Conservation (phyloP, 1,140 invertebrate species). For the Phymastichus coffea region DNA sequence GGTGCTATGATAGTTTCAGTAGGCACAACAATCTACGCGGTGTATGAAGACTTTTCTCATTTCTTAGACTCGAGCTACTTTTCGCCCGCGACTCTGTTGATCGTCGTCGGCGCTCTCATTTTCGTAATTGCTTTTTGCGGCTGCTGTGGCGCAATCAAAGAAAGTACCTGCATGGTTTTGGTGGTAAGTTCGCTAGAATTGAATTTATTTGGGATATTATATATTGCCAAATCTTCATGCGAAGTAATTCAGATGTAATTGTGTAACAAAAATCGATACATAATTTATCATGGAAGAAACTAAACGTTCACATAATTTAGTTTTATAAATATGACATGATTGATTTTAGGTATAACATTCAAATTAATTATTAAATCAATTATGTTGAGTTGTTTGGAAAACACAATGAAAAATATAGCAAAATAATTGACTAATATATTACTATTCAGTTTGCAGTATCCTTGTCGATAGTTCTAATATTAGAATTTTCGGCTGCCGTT, state of each 20-base stretch:
- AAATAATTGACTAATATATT: no score
- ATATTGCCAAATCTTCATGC: no score
- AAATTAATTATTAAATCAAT: not conserved
- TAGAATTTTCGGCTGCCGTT: conserved; percentile 81
- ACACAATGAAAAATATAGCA: not conserved
- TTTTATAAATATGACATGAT: no score
- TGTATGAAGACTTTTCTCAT: conserved; percentile 71
- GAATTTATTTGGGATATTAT: no score
- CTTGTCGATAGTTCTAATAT: conserved; percentile 72
- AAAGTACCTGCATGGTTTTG: conserved; percentile 80
- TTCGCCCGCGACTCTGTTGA: conserved; percentile 72
- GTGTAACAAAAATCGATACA: no score
- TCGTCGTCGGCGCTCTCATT: conserved; percentile 75
- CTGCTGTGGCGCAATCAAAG: conserved; percentile 78
- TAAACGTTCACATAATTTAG: no score
- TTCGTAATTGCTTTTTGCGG: conserved; percentile 79
- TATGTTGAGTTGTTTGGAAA: not conserved
- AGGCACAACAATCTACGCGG: conserved; percentile 72
- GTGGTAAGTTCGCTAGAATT: conserved; percentile 62
- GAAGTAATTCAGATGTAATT: no score
- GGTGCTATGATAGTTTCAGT: conserved; percentile 74
- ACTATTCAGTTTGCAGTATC: conserved; percentile 77
- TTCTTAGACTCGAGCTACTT: conserved; percentile 70
- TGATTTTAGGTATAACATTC: no score
- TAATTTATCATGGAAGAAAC: not conserved